These are phyloP conservation scores for Osedax fenrisi DNA, from an alignment of 2,888 invertebrate species.

Conservation along the genomic window DNA sequence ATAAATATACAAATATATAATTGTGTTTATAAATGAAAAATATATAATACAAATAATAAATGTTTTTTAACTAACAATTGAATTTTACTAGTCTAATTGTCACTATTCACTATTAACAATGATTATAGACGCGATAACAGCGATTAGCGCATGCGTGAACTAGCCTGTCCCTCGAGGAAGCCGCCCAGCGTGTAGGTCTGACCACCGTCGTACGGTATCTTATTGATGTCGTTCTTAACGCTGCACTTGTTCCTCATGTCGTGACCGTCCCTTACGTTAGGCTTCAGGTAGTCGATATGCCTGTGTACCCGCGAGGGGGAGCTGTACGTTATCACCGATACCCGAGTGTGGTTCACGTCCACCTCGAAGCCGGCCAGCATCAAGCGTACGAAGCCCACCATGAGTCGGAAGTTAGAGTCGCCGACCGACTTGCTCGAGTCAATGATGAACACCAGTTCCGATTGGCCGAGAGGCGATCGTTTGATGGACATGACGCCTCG, in stretches of 20 bases:
- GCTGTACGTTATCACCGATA: slow-evolving; percentile 61
- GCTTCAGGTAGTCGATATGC: slow-evolving; percentile 57
- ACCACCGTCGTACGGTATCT: slow-evolving; percentile 59
- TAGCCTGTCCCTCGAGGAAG: slow-evolving; percentile 58
- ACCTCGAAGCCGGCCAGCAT: slow-evolving; percentile 60
- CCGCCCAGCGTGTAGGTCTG: slow-evolving; percentile 64
- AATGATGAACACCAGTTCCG: slow-evolving; percentile 61
- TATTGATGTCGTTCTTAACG: slow-evolving; percentile 57
- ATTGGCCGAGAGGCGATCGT: slow-evolving; percentile 43
- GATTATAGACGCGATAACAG: no score
- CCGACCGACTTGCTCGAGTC: slow-evolving; percentile 64
- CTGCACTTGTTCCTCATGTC: slow-evolving; percentile 58
- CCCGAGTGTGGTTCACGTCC: slow-evolving; percentile 57
- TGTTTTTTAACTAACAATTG: no score
- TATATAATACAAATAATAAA: no score
- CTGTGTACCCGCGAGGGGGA: slow-evolving; percentile 55
- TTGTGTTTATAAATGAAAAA: no score
- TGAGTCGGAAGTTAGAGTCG: slow-evolving; percentile 58
- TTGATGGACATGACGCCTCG: neutral
- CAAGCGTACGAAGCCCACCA: slow-evolving; percentile 56
- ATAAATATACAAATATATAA: no score
- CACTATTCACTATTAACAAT: no score
- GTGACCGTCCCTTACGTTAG: slow-evolving; percentile 1
- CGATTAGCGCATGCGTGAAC: no score
- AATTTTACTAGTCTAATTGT: no score